Evolutionary conservation across 2,797 vertebrate species (phyloP).

Genomic region (Acridotheres tristis): DNA sequence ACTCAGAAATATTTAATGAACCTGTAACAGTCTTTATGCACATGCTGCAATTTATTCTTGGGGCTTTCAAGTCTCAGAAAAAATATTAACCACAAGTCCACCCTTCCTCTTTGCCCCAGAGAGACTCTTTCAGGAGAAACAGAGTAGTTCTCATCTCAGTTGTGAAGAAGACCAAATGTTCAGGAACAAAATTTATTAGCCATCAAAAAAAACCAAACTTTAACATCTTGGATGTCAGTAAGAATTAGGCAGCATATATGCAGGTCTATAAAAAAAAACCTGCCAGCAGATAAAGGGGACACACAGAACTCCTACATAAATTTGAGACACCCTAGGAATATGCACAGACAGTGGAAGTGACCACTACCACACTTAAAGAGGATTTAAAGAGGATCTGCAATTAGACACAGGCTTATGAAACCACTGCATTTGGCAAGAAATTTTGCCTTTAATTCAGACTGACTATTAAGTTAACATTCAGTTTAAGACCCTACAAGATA

Average conservation of each 20-base stretch:
- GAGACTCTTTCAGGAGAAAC: not conserved
- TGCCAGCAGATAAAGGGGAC: not conserved
- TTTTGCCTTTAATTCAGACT: not conserved
- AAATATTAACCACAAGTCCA: not conserved
- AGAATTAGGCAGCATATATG: not conserved
- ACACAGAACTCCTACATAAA: not conserved
- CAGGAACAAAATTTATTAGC: not conserved
- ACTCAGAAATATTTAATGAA: not conserved
- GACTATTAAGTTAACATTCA: not conserved
- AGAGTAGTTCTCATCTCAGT: not conserved
- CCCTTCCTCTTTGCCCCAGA: not conserved
- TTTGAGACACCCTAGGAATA: not conserved
- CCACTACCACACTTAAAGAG: not conserved
- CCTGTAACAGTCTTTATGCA: not conserved
- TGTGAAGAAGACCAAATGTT: not conserved
- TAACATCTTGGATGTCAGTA: not conserved
- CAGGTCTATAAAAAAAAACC: not conserved
- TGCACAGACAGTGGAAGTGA: not conserved
- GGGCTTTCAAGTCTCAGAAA: not conserved
- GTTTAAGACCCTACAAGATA: not conserved
- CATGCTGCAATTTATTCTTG: not conserved
- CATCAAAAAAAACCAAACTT: not conserved
- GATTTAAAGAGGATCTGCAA: not conserved
- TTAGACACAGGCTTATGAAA: not conserved
- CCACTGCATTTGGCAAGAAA: not conserved